phyloP scores from a whole-genome alignment of 1,140 invertebrate species.

The Zaprionus taronus region DNA sequence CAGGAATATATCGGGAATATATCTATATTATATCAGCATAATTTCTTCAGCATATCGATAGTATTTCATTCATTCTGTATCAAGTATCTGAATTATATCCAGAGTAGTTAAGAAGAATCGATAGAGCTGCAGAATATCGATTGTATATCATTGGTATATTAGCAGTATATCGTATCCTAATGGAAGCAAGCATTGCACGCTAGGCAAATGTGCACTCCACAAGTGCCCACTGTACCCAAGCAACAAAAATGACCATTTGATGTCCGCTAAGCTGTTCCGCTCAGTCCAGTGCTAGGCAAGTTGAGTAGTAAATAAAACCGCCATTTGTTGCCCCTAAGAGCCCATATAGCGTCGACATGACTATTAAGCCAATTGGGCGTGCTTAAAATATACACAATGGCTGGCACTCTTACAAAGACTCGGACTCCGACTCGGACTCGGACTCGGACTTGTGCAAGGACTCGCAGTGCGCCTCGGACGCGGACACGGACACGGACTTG shows the following conservation, averaged over 20 bases:
- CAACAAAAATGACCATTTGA: constrained; percentile 52
- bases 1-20: too few relatives aligned
- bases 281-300: neutral
- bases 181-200: neutral
- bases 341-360: constrained; percentile 58
- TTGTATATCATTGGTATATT: neutral
- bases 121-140: neutral
- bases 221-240: neutral
- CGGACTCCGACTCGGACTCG: neutral
- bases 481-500: neutral
- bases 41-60: too few relatives aligned
- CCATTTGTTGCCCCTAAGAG: constrained; percentile 50
- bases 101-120: neutral
- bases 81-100: too few relatives aligned
- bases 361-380: constrained; percentile 67
- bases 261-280: constrained; percentile 51
- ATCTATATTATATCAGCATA: too few relatives aligned
- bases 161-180: neutral
- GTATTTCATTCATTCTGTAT: too few relatives aligned
- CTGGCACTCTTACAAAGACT: constrained; percentile 2
- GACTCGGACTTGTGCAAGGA: neutral
- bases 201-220: neutral
- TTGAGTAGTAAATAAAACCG: constrained; percentile 47
- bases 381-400: constrained; percentile 24
- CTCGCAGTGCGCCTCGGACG: neutral